These are phyloP conservation scores for Vulpes vulpes DNA, from an alignment of 2,113 vertebrate genomes.

Conservation along the genomic window DNA sequence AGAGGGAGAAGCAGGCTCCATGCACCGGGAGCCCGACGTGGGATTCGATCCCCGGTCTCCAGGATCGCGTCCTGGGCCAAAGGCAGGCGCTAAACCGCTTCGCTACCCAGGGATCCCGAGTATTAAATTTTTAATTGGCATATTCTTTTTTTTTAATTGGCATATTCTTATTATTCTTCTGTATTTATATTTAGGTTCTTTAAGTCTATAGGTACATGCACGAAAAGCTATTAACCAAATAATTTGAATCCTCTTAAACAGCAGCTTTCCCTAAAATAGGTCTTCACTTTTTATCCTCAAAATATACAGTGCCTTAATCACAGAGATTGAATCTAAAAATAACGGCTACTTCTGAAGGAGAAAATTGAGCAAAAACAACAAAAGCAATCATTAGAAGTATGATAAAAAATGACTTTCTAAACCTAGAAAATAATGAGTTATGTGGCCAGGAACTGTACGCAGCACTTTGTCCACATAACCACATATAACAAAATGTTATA, in stretches of 20 bases:
- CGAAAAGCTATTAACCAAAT: not conserved
- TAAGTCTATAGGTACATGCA: not conserved
- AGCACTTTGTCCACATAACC: constrained; percentile 18
- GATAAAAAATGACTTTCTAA: constrained; percentile 46
- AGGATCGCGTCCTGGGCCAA: no score
- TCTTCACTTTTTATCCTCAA: constrained; percentile 26
- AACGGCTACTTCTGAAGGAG: constrained; percentile 14
- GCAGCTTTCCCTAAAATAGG: not conserved
- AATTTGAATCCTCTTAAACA: constrained; percentile 51
- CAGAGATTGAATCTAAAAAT: constrained; percentile 31
- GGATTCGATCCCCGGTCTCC: no score
- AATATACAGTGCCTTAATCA: constrained; percentile 4
- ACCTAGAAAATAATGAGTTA: not conserved
- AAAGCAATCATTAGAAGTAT: constrained; percentile 11
- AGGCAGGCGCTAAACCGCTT: no score
- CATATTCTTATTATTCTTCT: constrained; percentile 22
- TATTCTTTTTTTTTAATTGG: not conserved
- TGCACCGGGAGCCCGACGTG: no score
- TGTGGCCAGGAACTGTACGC: not conserved
- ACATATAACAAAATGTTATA: not conserved
- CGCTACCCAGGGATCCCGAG: no score
- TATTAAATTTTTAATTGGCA: no score
- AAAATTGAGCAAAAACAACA: not conserved
- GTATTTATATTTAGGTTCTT: not conserved
- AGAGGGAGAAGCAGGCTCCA: no score